Evolutionary conservation across 2,797 vertebrate genomes (phyloP).

Genomic region (Chaetophractus vellerosus): DNA sequence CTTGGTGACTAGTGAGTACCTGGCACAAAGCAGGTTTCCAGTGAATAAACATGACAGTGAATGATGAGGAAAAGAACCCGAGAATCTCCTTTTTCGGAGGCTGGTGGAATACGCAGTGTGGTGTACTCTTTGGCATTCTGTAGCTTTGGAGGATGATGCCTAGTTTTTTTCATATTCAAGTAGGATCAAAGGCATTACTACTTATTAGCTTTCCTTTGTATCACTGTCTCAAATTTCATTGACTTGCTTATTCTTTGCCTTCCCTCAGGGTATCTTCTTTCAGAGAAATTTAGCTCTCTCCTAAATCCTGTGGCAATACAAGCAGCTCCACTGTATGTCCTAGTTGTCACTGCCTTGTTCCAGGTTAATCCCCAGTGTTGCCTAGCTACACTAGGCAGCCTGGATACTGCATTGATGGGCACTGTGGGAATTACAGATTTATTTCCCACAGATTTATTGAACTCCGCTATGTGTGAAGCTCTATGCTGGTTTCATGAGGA

Average conservation of each 20-base stretch:
- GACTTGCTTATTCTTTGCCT: constrained; percentile 40
- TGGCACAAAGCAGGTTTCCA: neutral
- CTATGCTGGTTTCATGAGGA: constrained; percentile 58
- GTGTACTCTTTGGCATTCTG: neutral
- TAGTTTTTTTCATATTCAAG: neutral
- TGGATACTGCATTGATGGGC: constrained; percentile 66
- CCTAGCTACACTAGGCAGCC: constrained; percentile 75
- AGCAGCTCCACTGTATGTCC: neutral
- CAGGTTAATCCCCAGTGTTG: constrained; percentile 72
- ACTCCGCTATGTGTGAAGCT: constrained; percentile 57
- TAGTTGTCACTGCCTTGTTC: constrained; percentile 20
- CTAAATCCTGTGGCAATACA: constrained; percentile 61
- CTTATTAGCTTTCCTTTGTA: constrained; percentile 61
- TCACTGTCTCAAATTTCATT: constrained; percentile 39
- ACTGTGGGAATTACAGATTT: constrained; percentile 75
- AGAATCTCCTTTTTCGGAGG: neutral
- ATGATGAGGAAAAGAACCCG: neutral
- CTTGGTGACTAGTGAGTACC: neutral
- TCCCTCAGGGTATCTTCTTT: constrained; percentile 9
- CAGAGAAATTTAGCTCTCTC: constrained; percentile 38
- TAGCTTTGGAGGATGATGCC: neutral
- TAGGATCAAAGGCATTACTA: neutral
- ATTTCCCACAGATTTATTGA: constrained; percentile 75
- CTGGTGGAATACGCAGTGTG: neutral
- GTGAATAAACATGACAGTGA: neutral